Evolutionary conservation across 2,113 vertebrate species (phyloP), one percentile per base, ranked within the genome.

Genomic region (Orientallactaga bullata): DNA sequence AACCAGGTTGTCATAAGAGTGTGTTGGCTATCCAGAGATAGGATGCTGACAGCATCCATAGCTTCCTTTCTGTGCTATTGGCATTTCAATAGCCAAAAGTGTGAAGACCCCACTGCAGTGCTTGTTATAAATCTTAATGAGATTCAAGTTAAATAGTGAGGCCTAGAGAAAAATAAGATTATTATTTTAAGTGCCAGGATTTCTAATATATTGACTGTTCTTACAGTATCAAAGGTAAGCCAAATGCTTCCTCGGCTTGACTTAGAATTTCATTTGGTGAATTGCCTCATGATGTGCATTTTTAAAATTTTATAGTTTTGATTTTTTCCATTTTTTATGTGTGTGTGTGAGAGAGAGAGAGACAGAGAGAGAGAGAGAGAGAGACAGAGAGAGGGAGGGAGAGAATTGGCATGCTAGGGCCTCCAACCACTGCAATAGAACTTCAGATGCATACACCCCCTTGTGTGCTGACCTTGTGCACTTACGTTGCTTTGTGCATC

Each of bases 1-100:
- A 89, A 66, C 94, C 94, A 95, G 97, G 93, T 96, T 93, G 82
- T 94, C 0, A 1, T 32, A 88, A 84, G 28, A 47, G 1, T 4
- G 2, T 65, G 23, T 12, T 83, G 85, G 78, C 76, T 63, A 21
- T 77, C 83, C 42, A 63, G 85, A 15, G 21, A 73, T 58, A 28
- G 1, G 65, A 42, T 93, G 60, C 16, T 42, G 3, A 8, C 74
- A 37, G 4, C 42, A 11, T 39, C 58, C 58, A 17, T 73, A 74
- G 39, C 58, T 88, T 92, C 88, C 61, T 89, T 72, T 51, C 92
- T 87, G 63, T 91, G 15, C 82, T 51, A 16, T 42, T 55, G 17
- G 58, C 17, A 77, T 74, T 94, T 92, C 30, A 30, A 35, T 89
- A 63, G 76, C 66, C 2, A 13, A 74, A 58, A 35, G 71, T 80